Percentiles rank a stretch among this genome's conserved stretches.
phyloP scores from a whole-genome alignment of 2,113 vertebrate species.

The Callopanchax toddi region DNA sequence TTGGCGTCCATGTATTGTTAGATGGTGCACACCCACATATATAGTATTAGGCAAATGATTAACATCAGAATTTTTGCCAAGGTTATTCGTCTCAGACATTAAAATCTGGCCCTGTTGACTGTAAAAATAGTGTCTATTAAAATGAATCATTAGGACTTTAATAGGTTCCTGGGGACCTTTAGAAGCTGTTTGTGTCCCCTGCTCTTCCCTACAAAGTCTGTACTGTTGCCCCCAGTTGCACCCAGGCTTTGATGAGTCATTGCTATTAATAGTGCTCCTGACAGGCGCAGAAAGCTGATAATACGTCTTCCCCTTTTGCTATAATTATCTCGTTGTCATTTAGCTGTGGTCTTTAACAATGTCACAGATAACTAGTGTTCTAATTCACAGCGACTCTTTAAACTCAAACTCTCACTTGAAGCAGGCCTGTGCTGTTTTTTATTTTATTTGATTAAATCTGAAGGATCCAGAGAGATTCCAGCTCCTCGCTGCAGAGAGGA shows the following conservation, averaged over 20 bases:
- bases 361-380: constrained; percentile 16
- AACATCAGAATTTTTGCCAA: constrained; percentile 39
- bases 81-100: constrained; percentile 36
- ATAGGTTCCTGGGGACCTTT: constrained; percentile 53
- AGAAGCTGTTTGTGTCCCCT: constrained; percentile 56
- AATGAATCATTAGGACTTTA: constrained; percentile 62
- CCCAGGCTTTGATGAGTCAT: constrained; percentile 58
- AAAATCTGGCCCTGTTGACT: constrained; percentile 29
- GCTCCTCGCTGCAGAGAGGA: constrained; percentile 20
- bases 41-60: constrained; percentile 24
- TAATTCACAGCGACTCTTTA: constrained; percentile 12
- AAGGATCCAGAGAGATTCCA: neutral
- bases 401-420: constrained; percentile 7
- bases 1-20: constrained; percentile 5
- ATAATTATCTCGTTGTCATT: constrained; percentile 44
- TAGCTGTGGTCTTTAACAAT: constrained; percentile 12
- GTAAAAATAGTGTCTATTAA: constrained; percentile 29
- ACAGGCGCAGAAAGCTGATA: constrained; percentile 47
- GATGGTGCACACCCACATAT: neutral
- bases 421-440: neutral
- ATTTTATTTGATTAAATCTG: constrained; percentile 1
- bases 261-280: constrained; percentile 59
- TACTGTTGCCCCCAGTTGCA: constrained; percentile 48
- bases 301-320: constrained; percentile 39
- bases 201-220: constrained; percentile 44